phyloP scores from a whole-genome alignment of 2,113 vertebrate genomes.

The Gymnocephalus cernua region DNA sequence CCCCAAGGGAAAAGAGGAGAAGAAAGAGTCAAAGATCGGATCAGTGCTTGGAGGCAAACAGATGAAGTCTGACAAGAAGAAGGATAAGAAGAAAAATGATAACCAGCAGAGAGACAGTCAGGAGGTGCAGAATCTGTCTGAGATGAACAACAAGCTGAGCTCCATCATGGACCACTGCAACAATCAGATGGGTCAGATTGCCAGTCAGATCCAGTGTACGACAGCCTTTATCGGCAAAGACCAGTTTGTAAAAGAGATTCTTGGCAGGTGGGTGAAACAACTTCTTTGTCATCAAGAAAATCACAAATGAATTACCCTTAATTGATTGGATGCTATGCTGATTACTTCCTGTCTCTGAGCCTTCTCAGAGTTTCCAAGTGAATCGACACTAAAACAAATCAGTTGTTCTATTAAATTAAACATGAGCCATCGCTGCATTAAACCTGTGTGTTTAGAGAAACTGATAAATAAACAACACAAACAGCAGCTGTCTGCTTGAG shows the following conservation, averaged over 20 bases:
- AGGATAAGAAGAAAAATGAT: slow-evolving; percentile 89
- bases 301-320: slow-evolving; percentile 22
- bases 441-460: slow-evolving; percentile 28
- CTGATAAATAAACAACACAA: slow-evolving; percentile 39
- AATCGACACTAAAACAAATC: slow-evolving; percentile 29
- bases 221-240: slow-evolving; percentile 85
- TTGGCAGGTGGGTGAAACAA: slow-evolving; percentile 87
- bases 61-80: slow-evolving; percentile 88
- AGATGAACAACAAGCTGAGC: slow-evolving; percentile 76
- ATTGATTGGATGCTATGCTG: slow-evolving; percentile 38
- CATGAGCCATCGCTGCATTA: slow-evolving; percentile 38
- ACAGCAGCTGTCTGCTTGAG: slow-evolving; percentile 60
- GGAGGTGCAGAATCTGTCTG: slow-evolving; percentile 79
- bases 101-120: slow-evolving; percentile 79
- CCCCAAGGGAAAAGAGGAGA: slow-evolving; percentile 89
- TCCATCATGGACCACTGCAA: slow-evolving; percentile 83
- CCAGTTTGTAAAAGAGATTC: slow-evolving; percentile 89
- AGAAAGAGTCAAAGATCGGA: slow-evolving; percentile 88
- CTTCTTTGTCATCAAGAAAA: slow-evolving; percentile 8
- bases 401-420: slow-evolving; percentile 49
- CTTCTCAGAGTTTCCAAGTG: neutral
- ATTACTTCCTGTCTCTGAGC: slow-evolving; percentile 47
- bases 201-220: slow-evolving; percentile 78
- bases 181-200: slow-evolving; percentile 80
- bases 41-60: slow-evolving; percentile 88